Evolutionary conservation across 2,113 vertebrate genomes (phyloP).

Genomic region (Pteruthius melanotis): DNA sequence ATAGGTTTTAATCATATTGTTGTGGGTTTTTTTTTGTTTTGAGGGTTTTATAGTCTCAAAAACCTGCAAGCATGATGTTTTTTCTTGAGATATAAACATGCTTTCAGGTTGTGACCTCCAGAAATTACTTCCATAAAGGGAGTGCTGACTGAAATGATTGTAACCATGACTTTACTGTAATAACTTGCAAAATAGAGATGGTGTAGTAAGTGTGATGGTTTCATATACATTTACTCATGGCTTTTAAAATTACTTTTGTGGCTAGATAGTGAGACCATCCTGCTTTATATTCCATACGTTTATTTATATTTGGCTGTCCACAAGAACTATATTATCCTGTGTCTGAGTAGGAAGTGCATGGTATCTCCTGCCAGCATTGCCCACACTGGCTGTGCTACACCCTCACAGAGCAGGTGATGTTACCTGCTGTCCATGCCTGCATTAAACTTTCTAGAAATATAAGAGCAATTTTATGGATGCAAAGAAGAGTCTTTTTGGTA

Average conservation of each 20-base stretch:
- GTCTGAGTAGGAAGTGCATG: background rate
- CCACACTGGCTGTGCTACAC: background rate
- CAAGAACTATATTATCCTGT: background rate
- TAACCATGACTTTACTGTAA: background rate
- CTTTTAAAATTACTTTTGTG: conserved; percentile 23
- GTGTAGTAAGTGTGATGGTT: background rate
- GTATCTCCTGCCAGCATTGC: background rate
- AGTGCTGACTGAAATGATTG: background rate
- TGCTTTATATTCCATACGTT: background rate
- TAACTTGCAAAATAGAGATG: background rate
- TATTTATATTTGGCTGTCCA: background rate
- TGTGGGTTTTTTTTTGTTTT: background rate
- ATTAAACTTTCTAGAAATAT: background rate
- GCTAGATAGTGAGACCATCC: background rate
- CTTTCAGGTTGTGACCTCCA: background rate
- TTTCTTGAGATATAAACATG: background rate
- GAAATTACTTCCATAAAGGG: background rate
- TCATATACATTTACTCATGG: background rate
- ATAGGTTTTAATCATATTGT: background rate
- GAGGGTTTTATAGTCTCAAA: background rate
- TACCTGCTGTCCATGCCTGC: background rate
- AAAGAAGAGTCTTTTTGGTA: background rate
- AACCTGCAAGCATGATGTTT: background rate
- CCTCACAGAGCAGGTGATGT: background rate
- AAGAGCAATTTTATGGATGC: background rate